Conservation (phyloP, 2,113 vertebrate genomes). For the Chaetura pelagica region DNA sequence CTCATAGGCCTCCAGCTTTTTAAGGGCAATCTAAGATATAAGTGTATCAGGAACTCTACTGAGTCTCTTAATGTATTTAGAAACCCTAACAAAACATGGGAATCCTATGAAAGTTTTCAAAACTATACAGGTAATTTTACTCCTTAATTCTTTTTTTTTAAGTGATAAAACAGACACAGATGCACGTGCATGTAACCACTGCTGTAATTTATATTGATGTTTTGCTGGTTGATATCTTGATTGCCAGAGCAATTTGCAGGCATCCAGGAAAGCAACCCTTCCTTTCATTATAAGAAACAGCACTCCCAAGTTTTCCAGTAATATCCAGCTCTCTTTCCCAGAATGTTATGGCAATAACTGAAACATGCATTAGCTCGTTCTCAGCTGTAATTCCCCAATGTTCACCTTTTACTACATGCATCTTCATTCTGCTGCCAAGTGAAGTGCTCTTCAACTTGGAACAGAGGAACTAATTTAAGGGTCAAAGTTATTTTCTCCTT, state of each 20-base stretch:
- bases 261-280: neutral
- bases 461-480: neutral
- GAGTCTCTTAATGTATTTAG: constrained; percentile 30
- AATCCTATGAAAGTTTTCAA: constrained; percentile 72
- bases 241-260: neutral
- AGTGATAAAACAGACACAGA: neutral
- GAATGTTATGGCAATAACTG: neutral
- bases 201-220: neutral
- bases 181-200: neutral
- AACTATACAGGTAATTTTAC: constrained; percentile 69
- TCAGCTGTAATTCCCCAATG: constrained; percentile 8
- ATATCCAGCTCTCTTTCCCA: neutral
- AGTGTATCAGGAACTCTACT: constrained; percentile 82
- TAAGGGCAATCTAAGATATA: constrained; percentile 93
- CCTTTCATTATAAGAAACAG: neutral
- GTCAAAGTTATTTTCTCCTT: neutral
- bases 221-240: neutral
- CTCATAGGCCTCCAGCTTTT: constrained; percentile 96
- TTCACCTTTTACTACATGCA: neutral
- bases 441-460: neutral
- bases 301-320: neutral
- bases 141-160: neutral
- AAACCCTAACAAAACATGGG: constrained; percentile 73
- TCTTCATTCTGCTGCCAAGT: neutral
- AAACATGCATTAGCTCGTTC: neutral